Evolutionary conservation across 2,797 vertebrate genomes (phyloP).

Genomic region (Strix occidentalis): DNA sequence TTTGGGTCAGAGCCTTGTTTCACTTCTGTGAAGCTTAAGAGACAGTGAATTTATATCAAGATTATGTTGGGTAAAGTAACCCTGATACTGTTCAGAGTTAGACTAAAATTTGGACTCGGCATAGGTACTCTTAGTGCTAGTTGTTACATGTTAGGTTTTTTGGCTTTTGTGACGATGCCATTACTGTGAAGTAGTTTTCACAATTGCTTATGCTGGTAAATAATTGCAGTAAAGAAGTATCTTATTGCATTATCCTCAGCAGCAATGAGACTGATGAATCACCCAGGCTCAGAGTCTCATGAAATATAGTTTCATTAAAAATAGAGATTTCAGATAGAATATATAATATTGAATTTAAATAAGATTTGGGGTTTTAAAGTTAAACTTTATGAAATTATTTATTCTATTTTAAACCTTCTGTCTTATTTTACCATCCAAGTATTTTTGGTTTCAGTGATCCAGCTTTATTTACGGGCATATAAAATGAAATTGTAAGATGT

Average conservation of each 20-base stretch:
- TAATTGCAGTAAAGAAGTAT: constrained; percentile 1
- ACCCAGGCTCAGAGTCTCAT: constrained; percentile 46
- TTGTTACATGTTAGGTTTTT: not conserved
- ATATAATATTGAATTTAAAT: constrained; percentile 82
- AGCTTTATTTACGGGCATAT: constrained; percentile 82
- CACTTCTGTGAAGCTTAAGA: constrained; percentile 41
- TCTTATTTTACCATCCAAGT: constrained; percentile 78
- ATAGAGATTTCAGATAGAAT: constrained; percentile 78
- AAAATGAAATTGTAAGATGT: constrained; percentile 76
- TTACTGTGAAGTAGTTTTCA: constrained; percentile 70
- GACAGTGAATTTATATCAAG: constrained; percentile 14
- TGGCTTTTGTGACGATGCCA: constrained; percentile 18
- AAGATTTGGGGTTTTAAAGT: constrained; percentile 74
- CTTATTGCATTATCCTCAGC: constrained; percentile 32
- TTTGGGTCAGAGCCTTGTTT: constrained; percentile 26
- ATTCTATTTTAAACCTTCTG: constrained; percentile 84
- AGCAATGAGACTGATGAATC: constrained; percentile 42
- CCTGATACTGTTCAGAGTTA: not conserved
- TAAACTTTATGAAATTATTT: constrained; percentile 86
- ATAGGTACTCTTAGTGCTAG: not conserved
- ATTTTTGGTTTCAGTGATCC: constrained; percentile 71
- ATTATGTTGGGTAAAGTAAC: not conserved
- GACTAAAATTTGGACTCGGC: not conserved
- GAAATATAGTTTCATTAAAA: constrained; percentile 71
- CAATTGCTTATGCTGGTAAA: constrained; percentile 53